Evolutionary conservation across 1,140 invertebrate genomes (phyloP).

Genomic region (Asobara japonica): DNA sequence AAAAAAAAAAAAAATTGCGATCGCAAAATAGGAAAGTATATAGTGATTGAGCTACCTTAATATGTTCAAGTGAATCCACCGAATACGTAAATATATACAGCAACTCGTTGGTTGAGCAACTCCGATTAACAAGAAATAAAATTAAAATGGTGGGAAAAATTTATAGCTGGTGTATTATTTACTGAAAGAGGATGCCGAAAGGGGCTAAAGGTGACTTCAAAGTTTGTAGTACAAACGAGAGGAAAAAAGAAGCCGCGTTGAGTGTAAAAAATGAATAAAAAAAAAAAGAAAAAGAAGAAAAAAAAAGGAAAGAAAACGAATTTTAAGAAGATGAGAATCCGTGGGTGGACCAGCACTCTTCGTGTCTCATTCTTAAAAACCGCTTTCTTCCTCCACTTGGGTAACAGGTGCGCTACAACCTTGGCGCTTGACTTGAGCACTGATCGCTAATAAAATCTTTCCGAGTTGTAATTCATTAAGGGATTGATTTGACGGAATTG

Average conservation of each 20-base stretch:
- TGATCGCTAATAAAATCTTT: constrained; percentile 19
- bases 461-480: neutral
- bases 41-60: neutral
- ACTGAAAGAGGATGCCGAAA: constrained; percentile 24
- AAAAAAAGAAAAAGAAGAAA: constrained; percentile 8
- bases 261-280: constrained; percentile 13
- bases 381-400: constrained; percentile 22
- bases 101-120: constrained; percentile 10
- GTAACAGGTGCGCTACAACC: constrained; percentile 35
- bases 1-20: too few species aligned
- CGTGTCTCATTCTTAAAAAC: constrained; percentile 20
- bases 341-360: constrained; percentile 35
- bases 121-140: neutral
- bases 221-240: constrained; percentile 40
- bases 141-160: constrained; percentile 25
- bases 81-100: constrained; percentile 3
- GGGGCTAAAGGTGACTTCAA: constrained; percentile 30
- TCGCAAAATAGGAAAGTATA: too few species aligned
- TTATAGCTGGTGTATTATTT: constrained; percentile 34
- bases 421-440: constrained; percentile 7
- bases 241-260: constrained; percentile 17
- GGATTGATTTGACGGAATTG: neutral
- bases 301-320: too few species aligned
- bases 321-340: constrained; percentile 21
- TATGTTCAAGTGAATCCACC: neutral